Evolutionary conservation across 2,113 vertebrate genomes (phyloP), one percentile per base, ranked within the genome.

Genomic region (Actenoides hombroni): DNA sequence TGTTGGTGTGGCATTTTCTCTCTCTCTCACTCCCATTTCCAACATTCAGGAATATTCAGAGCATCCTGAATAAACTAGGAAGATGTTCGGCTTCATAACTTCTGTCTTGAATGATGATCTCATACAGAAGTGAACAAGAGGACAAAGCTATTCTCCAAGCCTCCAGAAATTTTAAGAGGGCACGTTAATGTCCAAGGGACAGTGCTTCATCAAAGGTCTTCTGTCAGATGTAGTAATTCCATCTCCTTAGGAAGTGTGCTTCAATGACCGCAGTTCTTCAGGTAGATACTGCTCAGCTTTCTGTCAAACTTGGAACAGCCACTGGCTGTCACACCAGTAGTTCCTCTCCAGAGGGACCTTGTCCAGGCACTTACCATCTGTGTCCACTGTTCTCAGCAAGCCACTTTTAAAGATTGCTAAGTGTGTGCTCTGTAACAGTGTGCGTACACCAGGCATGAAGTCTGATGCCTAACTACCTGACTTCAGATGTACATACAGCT

Each of bases 1-100:
- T 75, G 77, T 56, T 75, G 77, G 35, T 59, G 24, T 71, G 64
- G 5, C 59, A 29, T 83, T 82, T 87, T 82, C 8, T 48, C 46
- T 79, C 9, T 48, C 46, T 40, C 21, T 61, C 49, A 51, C 24
- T 78, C 19, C 65, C 0, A 0, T 83, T 93, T 73, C 61, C 49
- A 74, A 79, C 67, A 79, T 71, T 93, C 48, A 54, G 67, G 61
- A 91, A 73, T 82, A 83, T 61, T 86, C 83, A 86, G 35, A 84
- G 44, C 13, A 84, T 65, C 29, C 40, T 76, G 74, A 42, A 69
- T 61, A 77, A 87, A 37, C n/a, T 40, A 87, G 74, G 63, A 87
- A 92, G 39, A 77, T 79, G 60, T 88, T 40, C 19, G 24, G 15
- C 39, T 83, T 79, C 16, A 33, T 75, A 80, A 26, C 24, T 82